A percentile compares a stretch with the other conserved stretches of the same genome.
Conservation (phyloP, 2,113 vertebrate genomes). For the Platycercus adscitus region DNA sequence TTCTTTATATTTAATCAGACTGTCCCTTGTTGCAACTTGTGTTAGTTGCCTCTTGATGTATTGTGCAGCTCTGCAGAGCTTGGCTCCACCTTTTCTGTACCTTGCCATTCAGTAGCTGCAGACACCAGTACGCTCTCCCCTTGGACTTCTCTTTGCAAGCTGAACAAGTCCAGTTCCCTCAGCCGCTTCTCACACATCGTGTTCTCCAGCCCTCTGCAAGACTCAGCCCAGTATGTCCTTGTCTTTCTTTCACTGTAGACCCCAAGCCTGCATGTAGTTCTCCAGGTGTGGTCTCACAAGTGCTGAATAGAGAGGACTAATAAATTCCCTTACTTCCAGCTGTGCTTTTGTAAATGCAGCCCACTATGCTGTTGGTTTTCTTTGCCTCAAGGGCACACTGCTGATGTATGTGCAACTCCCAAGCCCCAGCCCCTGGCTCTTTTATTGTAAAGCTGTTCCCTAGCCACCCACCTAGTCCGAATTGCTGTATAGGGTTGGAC, state of each 20-base stretch:
- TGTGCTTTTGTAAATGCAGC: neutral
- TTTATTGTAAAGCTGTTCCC: neutral
- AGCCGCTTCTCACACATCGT: fast-evolving
- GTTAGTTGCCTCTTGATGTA: neutral
- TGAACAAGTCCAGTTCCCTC: neutral
- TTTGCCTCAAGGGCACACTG: neutral
- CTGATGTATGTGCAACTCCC: neutral
- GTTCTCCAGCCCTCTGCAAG: neutral
- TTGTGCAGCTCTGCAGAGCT: neutral
- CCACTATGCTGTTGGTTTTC: neutral
- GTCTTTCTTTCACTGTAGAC: neutral
- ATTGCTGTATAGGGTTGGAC: neutral
- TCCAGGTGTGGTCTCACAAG: neutral
- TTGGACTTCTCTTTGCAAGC: neutral
- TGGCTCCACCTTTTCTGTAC: neutral
- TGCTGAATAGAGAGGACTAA: neutral
- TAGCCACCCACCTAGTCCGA: neutral
- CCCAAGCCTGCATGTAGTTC: neutral
- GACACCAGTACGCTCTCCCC: neutral
- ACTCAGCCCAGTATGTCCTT: neutral
- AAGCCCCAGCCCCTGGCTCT: neutral
- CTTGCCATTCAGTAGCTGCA: neutral
- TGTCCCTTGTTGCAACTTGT: neutral
- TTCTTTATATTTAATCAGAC: neutral
- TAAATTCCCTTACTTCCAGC: neutral